phyloP scores from a whole-genome alignment of 35 echinoderm and acorn worm species.

The Amphiura filiformis region DNA sequence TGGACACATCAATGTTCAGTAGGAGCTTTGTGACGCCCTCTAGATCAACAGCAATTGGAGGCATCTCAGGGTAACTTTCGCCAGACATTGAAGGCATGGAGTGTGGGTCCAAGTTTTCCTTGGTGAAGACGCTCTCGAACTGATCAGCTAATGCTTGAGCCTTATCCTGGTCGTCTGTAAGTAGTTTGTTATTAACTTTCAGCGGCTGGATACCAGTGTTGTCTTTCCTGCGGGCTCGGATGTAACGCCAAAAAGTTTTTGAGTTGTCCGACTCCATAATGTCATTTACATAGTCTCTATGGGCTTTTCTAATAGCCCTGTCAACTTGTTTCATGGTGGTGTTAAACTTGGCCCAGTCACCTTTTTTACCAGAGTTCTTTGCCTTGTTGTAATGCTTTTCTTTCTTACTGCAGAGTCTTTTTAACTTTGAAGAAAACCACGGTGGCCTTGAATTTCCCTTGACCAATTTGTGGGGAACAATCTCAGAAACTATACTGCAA shows the following conservation, averaged over 20 bases:
- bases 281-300: neutral
- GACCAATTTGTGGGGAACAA: neutral
- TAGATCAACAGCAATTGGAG: neutral
- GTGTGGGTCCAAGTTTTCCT: neutral
- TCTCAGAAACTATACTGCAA: slow-evolving; percentile 1
- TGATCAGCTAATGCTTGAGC: neutral
- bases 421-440: slow-evolving; percentile 33
- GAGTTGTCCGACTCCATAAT: slow-evolving; percentile 6
- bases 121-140: slow-evolving; percentile 10
- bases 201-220: slow-evolving; percentile 34
- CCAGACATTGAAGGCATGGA: neutral
- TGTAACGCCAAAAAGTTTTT: slow-evolving; percentile 32
- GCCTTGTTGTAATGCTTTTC: slow-evolving; percentile 37
- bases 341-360: slow-evolving; percentile 16
- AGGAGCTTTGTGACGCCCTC: slow-evolving; percentile 13
- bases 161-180: slow-evolving; percentile 8
- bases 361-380: slow-evolving; percentile 4
- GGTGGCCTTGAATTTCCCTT: neutral
- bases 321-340: neutral
- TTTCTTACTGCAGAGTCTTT: slow-evolving; percentile 28
- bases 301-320: neutral
- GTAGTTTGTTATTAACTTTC: slow-evolving; percentile 3
- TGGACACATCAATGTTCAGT: neutral
- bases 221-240: slow-evolving; percentile 8
- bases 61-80: neutral